Conservation (phyloP, 1,140 invertebrate genomes). For the Megathymus violae region DNA sequence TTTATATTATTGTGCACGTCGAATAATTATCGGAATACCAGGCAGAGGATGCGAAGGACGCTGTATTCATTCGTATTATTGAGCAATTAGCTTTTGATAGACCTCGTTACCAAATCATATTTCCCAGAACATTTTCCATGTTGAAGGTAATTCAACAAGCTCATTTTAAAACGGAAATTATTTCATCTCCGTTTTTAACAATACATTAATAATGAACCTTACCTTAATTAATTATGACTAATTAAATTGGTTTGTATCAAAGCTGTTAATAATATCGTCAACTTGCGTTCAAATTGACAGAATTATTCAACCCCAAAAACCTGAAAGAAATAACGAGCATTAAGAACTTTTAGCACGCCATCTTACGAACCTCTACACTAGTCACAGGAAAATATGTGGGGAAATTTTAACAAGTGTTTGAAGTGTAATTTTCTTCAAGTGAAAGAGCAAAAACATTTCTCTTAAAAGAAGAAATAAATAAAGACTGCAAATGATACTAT, state of each 20-base stretch:
- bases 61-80: slow-evolving; percentile 40
- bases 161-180: slow-evolving; percentile 62
- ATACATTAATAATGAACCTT: slow-evolving; percentile 35
- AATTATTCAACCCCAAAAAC: slow-evolving; percentile 7
- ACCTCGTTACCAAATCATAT: slow-evolving; percentile 67
- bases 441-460: slow-evolving; percentile 58
- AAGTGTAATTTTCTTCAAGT: slow-evolving; percentile 57
- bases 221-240: too few relatives aligned
- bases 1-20: neutral
- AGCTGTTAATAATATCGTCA: slow-evolving; percentile 7
- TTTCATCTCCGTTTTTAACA: slow-evolving; percentile 46
- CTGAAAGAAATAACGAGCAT: slow-evolving; percentile 16
- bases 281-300: neutral
- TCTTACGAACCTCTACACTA: slow-evolving; percentile 36
- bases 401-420: slow-evolving; percentile 58
- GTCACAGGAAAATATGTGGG: slow-evolving; percentile 42
- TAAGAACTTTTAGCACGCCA: slow-evolving; percentile 35
- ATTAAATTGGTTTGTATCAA: slow-evolving; percentile 14
- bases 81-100: slow-evolving; percentile 71
- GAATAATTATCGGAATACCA: slow-evolving; percentile 10
- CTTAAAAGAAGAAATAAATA: slow-evolving; percentile 68
- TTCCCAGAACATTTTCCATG: slow-evolving; percentile 61
- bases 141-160: slow-evolving; percentile 59
- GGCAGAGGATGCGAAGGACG: slow-evolving; percentile 17
- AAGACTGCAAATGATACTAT: slow-evolving; percentile 65